These are phyloP conservation scores for Adoxophyes honmai DNA, from an alignment of 1,140 invertebrate species.

Conservation along the genomic window DNA sequence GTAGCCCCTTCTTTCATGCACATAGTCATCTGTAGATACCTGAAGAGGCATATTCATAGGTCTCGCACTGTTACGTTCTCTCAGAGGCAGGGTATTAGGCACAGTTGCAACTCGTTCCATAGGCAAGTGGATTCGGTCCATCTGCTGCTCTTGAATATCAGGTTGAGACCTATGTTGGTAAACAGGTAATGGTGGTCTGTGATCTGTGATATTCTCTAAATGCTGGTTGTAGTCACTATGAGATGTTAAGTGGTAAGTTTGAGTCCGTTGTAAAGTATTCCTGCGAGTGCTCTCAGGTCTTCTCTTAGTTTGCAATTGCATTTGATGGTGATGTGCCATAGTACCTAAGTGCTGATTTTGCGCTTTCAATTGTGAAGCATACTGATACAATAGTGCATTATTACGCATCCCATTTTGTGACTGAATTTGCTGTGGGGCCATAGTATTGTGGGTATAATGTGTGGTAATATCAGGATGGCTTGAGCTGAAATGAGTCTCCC, in stretches of 20 bases:
- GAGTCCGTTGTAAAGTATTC: constrained; percentile 67
- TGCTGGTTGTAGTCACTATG: constrained; percentile 72
- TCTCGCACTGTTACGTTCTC: constrained; percentile 56
- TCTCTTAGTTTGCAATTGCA: constrained; percentile 45
- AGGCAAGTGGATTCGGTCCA: constrained; percentile 42
- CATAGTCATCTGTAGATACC: constrained; percentile 64
- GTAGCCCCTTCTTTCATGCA: constrained; percentile 46
- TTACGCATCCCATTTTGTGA: constrained; percentile 49
- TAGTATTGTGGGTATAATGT: constrained; percentile 51
- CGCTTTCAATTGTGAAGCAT: constrained; percentile 70
- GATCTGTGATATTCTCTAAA: constrained; percentile 62
- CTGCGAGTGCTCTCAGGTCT: constrained; percentile 51
- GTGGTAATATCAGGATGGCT: constrained; percentile 73
- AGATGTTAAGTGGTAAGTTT: constrained; percentile 72
- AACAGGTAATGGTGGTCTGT: constrained; percentile 39
- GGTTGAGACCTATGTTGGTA: constrained; percentile 63
- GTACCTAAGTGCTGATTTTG: constrained; percentile 67
- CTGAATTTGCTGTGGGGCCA: constrained; percentile 36
- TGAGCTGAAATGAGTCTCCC: constrained; percentile 74
- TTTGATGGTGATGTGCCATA: constrained; percentile 53
- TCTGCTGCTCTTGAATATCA: constrained; percentile 57
- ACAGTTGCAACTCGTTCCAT: constrained; percentile 50
- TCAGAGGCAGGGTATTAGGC: constrained; percentile 57
- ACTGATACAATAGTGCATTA: constrained; percentile 68
- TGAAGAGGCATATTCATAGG: constrained; percentile 61